Evolutionary conservation across 2,113 vertebrate species (phyloP).

Genomic region (Brevimyrus niger): DNA sequence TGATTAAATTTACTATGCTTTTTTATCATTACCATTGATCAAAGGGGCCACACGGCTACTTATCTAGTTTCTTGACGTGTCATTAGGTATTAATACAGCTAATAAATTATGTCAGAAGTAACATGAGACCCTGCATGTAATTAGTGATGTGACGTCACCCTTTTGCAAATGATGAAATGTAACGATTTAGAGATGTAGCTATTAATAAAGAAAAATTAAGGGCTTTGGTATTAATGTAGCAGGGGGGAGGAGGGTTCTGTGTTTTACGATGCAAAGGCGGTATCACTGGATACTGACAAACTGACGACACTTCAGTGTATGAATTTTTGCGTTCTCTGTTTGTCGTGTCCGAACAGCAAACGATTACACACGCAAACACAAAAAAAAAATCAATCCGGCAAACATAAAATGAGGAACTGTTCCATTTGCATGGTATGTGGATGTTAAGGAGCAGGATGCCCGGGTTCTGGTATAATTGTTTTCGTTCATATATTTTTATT

Average conservation of each 20-base stretch:
- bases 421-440: not conserved
- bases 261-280: not conserved
- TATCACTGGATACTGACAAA: not conserved
- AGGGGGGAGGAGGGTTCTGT: not conserved
- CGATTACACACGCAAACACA: not conserved
- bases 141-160: not conserved
- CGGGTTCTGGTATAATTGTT: not conserved
- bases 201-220: not conserved
- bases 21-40: conserved; percentile 11
- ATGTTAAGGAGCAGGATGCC: not conserved
- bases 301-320: not conserved
- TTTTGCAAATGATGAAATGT: not conserved
- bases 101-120: conserved; percentile 3
- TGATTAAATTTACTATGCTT: conserved; percentile 3
- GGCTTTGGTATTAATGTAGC: not conserved
- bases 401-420: not conserved
- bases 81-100: not conserved
- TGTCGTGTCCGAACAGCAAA: not conserved
- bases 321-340: not conserved
- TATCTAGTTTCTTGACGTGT: not conserved
- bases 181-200: not conserved
- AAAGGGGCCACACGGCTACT: not conserved
- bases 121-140: not conserved
- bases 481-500: not conserved
- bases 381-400: not conserved